A percentile compares a stretch with the other conserved stretches of the same genome.
These are phyloP conservation scores for Casuarius casuarius DNA, from an alignment of 2,113 vertebrate genomes.

Conservation along the genomic window DNA sequence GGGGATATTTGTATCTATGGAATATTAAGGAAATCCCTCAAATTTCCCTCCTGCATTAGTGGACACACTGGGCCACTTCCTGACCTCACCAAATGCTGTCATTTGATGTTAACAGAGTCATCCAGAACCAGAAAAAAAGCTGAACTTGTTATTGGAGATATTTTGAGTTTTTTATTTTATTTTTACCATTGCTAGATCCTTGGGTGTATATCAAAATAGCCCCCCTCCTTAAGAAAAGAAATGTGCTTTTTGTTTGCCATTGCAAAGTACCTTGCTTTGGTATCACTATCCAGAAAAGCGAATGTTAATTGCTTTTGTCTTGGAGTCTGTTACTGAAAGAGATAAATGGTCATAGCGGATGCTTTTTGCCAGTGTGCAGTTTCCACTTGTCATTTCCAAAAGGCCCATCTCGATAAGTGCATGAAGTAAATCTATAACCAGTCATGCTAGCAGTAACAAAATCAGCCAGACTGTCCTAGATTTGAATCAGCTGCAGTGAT, in stretches of 20 bases:
- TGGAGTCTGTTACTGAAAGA: neutral
- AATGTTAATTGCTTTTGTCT: neutral
- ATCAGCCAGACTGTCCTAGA: neutral
- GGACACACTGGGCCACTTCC: rapidly evolving
- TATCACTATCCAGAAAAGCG: neutral
- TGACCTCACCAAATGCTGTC: neutral
- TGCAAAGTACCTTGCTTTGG: neutral
- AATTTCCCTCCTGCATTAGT: neutral
- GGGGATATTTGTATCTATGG: neutral
- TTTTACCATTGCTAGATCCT: neutral
- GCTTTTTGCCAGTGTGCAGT: neutral
- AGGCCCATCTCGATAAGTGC: neutral
- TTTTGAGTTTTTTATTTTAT: neutral
- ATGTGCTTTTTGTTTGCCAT: neutral
- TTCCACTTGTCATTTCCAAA: neutral
- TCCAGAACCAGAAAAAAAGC: neutral
- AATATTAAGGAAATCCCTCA: neutral
- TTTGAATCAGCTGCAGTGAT: neutral
- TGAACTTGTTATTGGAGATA: neutral
- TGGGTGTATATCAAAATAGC: neutral
- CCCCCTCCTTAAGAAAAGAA: neutral
- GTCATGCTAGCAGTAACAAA: neutral
- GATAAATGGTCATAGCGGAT: neutral
- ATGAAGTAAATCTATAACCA: neutral
- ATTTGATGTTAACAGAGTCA: neutral